Base-by-base conservation (phyloP, 2,888 invertebrate genomes). In the Lithodes maja region DNA sequence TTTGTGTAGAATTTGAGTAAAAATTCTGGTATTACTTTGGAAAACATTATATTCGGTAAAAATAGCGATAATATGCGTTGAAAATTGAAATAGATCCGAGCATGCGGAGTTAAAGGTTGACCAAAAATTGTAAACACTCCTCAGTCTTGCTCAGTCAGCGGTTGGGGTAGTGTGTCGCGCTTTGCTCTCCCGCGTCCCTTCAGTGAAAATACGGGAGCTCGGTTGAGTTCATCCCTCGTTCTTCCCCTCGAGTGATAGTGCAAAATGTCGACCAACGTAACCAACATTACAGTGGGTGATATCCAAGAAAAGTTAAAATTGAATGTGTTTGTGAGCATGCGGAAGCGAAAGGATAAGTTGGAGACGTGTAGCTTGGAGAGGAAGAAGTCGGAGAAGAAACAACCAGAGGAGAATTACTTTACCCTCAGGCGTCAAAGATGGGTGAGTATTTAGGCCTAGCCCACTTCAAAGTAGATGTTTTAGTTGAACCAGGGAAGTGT, bases 311-410 rank as follows among this genome's bases (percentile, higher is more conserved):
- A 71, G 71, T 49, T 87, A 2, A 87, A 69, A 12, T 69, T 83
- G 17, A 84, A 79, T 74, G 1, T 84, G 17, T 87, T 87, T 87
- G 87, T 87, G 50, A 87, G 87, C 15, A 87, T 87, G 33, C 9
- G 87, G 2, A 83, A 52, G 79, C 83, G 50, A 75, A 84, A 84
- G 52, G 83, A 87, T 1, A 87, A 84, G 50, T 0, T 84, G 74
- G 87, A 87, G 52, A 87, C 87, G 2, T 52, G 84, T 3, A 84
- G 83, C 12, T 17, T 87, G 61, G 87, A 87, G n/a, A 75, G 87
- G 5, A 71, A 50, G 52, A 54, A n/a, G 17, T 5, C 52, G 50
- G 80, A 86, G 17, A 87, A 55, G 49, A 87, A 87, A 54, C 78
- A 74, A 15, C 17, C 17, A 5, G 87, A 87, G 3, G 83, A 87